phyloP scores from a whole-genome alignment of 2,113 vertebrate species.

The Cygnus buccinator region DNA sequence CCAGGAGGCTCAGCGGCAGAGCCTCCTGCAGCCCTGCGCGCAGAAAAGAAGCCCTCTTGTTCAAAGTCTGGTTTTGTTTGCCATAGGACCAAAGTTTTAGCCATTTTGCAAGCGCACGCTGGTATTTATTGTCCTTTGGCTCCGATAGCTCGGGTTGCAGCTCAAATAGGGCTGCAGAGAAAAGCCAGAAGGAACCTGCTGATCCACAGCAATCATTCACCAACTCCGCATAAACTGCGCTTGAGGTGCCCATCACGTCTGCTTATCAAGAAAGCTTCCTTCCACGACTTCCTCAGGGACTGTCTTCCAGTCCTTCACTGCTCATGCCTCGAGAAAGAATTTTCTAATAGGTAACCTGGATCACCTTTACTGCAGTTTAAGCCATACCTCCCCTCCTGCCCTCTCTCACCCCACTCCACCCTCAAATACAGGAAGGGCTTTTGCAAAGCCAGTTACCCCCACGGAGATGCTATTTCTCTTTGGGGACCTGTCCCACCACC shows the following conservation, averaged over 20 bases:
- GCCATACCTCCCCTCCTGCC: rapidly evolving
- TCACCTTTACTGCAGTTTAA: not conserved
- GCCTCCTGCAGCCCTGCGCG: too few species aligned
- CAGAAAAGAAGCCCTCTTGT: too few species aligned
- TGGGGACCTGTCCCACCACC: not conserved
- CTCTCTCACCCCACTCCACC: not conserved
- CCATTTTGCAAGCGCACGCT: not conserved
- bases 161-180: not conserved
- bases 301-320: not conserved
- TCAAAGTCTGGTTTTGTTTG: not conserved
- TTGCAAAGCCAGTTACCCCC: not conserved
- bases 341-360: not conserved
- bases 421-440: not conserved
- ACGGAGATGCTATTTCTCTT: not conserved
- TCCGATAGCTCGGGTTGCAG: not conserved
- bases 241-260: not conserved
- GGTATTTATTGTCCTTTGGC: not conserved
- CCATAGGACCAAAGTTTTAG: not conserved
- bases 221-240: not conserved
- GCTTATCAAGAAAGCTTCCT: not conserved
- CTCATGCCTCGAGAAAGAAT: not conserved
- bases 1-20: too few species aligned
- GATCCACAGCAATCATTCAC: not conserved
- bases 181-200: not conserved
- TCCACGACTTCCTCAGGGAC: not conserved